Evolutionary conservation across 2,888 invertebrate genomes (phyloP), one percentile per base, ranked within the genome.

Genomic region (Drosophila atripex): DNA sequence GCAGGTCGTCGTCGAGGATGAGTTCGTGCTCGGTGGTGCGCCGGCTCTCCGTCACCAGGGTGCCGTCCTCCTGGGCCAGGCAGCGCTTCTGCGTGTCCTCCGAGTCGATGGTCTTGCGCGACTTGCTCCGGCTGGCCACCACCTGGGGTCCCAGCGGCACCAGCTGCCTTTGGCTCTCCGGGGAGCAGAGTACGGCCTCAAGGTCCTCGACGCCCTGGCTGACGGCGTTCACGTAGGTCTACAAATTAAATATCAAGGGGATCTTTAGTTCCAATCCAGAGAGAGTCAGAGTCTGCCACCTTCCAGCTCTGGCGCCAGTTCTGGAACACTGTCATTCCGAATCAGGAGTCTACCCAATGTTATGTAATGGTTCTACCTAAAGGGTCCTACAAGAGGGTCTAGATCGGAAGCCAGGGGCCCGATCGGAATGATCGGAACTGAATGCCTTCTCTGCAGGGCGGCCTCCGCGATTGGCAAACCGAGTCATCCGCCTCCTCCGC

Each of bases 11-110:
- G 72, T 80, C 80, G 18, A 95, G 94, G 60, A 96, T 93, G 90
- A 95, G 94, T 92, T 97, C 97, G 93, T 97, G 96, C 90, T 97
- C 96, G 74, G 95, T 95, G 60, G 95, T 96, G 86, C 95, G 95
- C 86, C 95, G 94, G 73, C 95, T 96, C 93, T 97, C 97, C 8
- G 97, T 97, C 77, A 97, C 94, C 86, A 97, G 94, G 74, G 95
- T 95, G 32, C 97, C 97, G 93, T 97, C 96, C 35, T 95, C 94
- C 77, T 95, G 94, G 50, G 96, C 93, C 49, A 96, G 95, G 88
- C 95, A 95, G 71, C 95, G 93, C 91, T 96, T 95, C 80, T 94
- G 93, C 72, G 95, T 95, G 88, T 97, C 96, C 93, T 97, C 97
- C 73, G 97, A 97, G 91, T 97, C 97, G 89, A 96, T 94, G 54